Evolutionary conservation across 2,797 vertebrate genomes (phyloP).

Genomic region (Coregonus suidteri): DNA sequence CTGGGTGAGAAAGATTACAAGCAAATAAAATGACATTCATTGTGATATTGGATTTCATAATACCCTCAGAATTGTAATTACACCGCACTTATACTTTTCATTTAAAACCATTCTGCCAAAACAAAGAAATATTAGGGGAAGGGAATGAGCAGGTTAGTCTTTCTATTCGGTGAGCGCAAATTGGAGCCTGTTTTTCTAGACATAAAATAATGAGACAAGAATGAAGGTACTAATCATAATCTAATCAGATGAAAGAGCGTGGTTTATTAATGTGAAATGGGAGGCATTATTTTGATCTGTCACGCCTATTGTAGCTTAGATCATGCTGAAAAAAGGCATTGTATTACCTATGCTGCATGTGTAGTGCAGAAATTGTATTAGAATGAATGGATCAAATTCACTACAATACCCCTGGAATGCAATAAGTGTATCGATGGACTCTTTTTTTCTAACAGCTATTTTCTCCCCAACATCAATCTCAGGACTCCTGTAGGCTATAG

Average conservation of each 20-base stretch:
- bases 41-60: conserved; percentile 81
- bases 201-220: conserved; percentile 63
- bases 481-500: too few relatives aligned
- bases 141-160: conserved; percentile 68
- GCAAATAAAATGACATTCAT: conserved; percentile 82
- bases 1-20: conserved; percentile 80
- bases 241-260: conserved; percentile 72
- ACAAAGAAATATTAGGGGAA: conserved; percentile 69
- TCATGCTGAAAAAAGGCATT: conserved; percentile 13
- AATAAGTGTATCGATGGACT: neutral
- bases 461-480: too few relatives aligned
- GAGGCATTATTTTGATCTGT: conserved; percentile 63
- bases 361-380: neutral
- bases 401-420: conserved; percentile 33
- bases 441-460: too few relatives aligned
- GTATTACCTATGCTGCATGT: neutral
- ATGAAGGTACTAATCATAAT: conserved; percentile 63
- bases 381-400: neutral
- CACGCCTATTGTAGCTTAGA: conserved; percentile 48
- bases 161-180: conserved; percentile 61
- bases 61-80: conserved; percentile 80
- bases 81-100: conserved; percentile 72
- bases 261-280: conserved; percentile 71
- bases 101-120: conserved; percentile 73
- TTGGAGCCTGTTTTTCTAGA: conserved; percentile 62